Evolutionary conservation across 92 coral and sea anemone species (phyloP).

Genomic region (Phenganax stokvisi): DNA sequence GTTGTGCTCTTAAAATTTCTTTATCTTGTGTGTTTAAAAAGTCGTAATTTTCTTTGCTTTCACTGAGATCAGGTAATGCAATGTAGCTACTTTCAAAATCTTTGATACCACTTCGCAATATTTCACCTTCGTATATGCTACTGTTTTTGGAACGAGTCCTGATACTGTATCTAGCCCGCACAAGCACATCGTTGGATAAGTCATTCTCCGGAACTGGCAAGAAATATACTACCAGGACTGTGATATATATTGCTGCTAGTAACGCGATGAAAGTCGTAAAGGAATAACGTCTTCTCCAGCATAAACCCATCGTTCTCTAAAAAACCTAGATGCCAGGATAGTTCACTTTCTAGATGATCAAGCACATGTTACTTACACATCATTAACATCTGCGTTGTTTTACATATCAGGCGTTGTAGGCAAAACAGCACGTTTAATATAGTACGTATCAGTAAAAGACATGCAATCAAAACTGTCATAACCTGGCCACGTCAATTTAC

Average conservation of each 20-base stretch:
- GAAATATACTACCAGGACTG: neutral
- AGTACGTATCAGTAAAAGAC: too few relatives aligned
- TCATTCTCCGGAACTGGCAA: neutral
- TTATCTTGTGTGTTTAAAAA: constrained; percentile 45
- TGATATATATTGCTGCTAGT: constrained; percentile 4
- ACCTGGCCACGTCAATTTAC: too few relatives aligned
- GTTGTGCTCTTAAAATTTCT: constrained; percentile 51
- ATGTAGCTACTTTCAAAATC: constrained; percentile 33
- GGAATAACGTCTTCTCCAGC: constrained; percentile 2
- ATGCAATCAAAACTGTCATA: too few relatives aligned
- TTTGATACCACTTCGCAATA: neutral
- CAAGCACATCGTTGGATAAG: neutral
- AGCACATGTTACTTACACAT: neutral
- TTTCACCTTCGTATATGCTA: neutral
- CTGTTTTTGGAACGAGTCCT: neutral
- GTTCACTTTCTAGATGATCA: neutral
- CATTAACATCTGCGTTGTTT: too few relatives aligned
- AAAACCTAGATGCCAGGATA: too few relatives aligned
- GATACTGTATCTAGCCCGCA: neutral
- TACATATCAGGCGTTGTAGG: too few relatives aligned
- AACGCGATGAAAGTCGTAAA: neutral
- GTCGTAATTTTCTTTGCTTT: constrained; percentile 62
- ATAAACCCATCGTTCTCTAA: neutral
- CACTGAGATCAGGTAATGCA: constrained; percentile 51
- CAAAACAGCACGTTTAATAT: too few relatives aligned